Percentiles rank a stretch among this genome's conserved stretches.
Evolutionary conservation across 2,888 invertebrate species (phyloP).

Genomic region (Parochlus steinenii): DNA sequence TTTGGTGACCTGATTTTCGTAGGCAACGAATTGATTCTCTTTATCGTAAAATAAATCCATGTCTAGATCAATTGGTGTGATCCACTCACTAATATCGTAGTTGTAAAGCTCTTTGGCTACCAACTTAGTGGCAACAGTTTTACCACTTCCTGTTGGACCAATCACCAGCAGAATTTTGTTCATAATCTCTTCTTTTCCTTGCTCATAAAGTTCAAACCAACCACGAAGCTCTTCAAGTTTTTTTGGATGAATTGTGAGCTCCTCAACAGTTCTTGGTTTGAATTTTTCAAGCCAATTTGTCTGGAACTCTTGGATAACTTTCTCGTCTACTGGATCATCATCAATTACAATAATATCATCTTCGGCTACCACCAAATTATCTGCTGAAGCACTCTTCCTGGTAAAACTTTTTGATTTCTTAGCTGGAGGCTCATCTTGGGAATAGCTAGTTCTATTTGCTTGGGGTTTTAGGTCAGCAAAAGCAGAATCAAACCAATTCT

Average conservation of each 20-base stretch:
- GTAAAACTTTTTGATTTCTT: no score
- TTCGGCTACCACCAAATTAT: no score
- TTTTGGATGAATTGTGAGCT: constrained; percentile 57
- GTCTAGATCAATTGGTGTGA: constrained; percentile 57
- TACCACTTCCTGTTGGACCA: constrained; percentile 75
- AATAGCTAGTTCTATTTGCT: no score
- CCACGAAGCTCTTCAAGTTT: constrained; percentile 54
- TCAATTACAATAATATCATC: no score
- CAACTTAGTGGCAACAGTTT: constrained; percentile 53
- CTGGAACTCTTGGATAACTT: no score
- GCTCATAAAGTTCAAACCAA: constrained; percentile 37
- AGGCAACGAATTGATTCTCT: constrained; percentile 14
- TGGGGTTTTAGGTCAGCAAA: no score
- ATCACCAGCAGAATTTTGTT: constrained; percentile 49
- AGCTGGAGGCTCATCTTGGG: no score
- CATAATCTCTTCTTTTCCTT: constrained; percentile 19
- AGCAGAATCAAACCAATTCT: no score
- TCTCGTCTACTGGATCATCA: no score
- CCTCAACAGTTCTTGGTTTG: constrained; percentile 38
- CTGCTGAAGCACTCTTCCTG: no score
- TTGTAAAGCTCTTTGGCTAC: constrained; percentile 40
- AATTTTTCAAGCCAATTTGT: constrained; percentile 43
- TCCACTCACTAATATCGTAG: constrained; percentile 51
- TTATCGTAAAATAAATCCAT: constrained; percentile 29
- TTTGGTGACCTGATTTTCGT: constrained; percentile 43